Percentiles rank a stretch among this genome's conserved stretches.
phyloP scores from a whole-genome alignment of 2,797 vertebrate species.

The Sebastes diaconus region DNA sequence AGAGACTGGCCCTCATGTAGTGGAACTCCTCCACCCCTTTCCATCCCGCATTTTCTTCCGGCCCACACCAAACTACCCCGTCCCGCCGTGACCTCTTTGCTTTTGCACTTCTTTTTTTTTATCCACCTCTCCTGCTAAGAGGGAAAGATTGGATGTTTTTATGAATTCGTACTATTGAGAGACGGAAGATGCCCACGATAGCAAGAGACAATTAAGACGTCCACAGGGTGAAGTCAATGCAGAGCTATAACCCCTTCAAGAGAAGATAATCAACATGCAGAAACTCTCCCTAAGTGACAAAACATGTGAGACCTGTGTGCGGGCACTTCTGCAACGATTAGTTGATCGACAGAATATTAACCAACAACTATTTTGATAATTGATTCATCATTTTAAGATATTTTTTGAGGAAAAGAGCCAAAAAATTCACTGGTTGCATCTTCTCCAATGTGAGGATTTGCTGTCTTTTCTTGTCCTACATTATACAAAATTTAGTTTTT shows the following conservation, averaged over 20 bases:
- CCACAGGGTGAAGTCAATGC: neutral
- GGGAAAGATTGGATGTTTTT: neutral
- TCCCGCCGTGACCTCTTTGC: conserved; percentile 6
- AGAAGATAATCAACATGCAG: neutral
- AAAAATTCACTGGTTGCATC: neutral
- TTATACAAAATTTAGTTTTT: neutral
- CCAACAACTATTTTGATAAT: neutral
- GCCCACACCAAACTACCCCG: neutral
- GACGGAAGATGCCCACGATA: neutral
- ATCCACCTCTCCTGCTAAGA: neutral
- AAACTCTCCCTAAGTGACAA: neutral
- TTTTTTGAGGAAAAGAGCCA: neutral
- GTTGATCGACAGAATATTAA: neutral
- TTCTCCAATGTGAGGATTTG: neutral
- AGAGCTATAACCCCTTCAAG: neutral
- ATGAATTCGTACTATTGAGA: neutral
- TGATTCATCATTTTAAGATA: neutral
- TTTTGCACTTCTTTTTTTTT: neutral
- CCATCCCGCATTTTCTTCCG: neutral
- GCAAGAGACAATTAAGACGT: neutral
- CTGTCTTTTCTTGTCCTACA: neutral
- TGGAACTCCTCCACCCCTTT: conserved; percentile 22
- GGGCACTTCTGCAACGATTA: neutral
- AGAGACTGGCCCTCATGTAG: conserved; percentile 9
- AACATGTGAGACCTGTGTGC: neutral